Evolutionary conservation across 1,140 invertebrate species (phyloP), one percentile per base, ranked within the genome.

Genomic region (Fopius arisanus): DNA sequence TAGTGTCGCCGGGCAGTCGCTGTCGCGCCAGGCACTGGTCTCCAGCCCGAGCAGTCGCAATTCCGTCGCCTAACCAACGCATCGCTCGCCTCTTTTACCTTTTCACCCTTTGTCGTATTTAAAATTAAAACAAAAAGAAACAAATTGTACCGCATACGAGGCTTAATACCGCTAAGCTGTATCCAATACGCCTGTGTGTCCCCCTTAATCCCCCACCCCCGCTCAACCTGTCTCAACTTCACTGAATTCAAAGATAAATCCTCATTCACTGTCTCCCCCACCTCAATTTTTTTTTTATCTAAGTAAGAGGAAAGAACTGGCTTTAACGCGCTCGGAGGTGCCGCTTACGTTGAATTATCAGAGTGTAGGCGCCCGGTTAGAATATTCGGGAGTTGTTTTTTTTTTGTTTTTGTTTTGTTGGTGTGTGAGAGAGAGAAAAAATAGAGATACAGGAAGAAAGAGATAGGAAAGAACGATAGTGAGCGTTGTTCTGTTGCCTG

Each of bases 61-160:
- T 84, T 83, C 84, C 85, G 84, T 87, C 85, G 85, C 81, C 84
- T 86, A 85, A 85, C 83, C 81, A 86, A 48, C 33, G 85, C 82
- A 84, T 87, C 72, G 84, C 84, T 86, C 84, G 84, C 84, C 83
- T 85, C 75, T 77, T 73, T 83, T 29, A 83, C 78, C 79, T 84
- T 84, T 85, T 85, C 81, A 84, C 84, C 84, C 83, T 79, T 82
- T 40, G 63, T 77, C 77, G 71, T 77, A 23, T 26, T 72, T 66
- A 72, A 51, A n/a, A n/a, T n/a, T n/a, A n/a, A n/a, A n/a, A n/a
- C n/a, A n/a, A n/a, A n/a, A 69, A 31, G 19, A 33, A 77, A 67
- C 1, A 59, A 59, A 59, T 26, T 16, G 3, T 75, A 81, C 78
- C 78, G 82, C 79, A 48, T 82, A 82, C 78, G 81, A 84, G 82